Evolutionary conservation across 2,888 invertebrate genomes (phyloP).

Genomic region (Stenchaetothrips biformis): DNA sequence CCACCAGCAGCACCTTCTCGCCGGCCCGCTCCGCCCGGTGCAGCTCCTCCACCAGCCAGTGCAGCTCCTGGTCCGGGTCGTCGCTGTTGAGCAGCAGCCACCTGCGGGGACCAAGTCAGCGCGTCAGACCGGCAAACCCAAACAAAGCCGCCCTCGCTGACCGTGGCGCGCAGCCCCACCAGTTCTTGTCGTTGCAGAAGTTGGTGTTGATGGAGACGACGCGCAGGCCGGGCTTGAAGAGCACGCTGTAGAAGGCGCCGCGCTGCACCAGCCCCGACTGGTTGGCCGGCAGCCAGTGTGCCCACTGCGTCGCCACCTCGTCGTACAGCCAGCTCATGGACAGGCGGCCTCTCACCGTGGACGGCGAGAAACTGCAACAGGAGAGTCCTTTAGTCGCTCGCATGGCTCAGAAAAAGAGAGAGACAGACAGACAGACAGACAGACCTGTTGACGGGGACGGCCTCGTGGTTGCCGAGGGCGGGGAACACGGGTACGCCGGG

Average conservation of each 20-base stretch:
- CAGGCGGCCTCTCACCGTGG: slow-evolving; percentile 14
- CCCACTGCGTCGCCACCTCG: slow-evolving; percentile 26
- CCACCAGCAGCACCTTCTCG: slow-evolving; percentile 29
- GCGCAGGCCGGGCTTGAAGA: slow-evolving; percentile 26
- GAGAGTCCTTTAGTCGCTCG: background rate
- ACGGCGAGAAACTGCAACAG: slow-evolving; percentile 11
- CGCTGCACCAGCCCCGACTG: slow-evolving; percentile 13
- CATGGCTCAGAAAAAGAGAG: no score
- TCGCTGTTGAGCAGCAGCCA: slow-evolving; percentile 29
- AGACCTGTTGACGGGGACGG: slow-evolving; percentile 28
- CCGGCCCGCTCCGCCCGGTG: slow-evolving; percentile 16
- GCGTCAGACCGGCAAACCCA: background rate
- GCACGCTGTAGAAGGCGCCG: slow-evolving; percentile 26
- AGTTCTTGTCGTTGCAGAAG: slow-evolving; percentile 29
- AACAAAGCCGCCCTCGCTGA: no score
- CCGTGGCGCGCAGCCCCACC: background rate
- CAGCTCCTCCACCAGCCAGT: slow-evolving; percentile 27
- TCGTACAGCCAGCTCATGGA: slow-evolving; percentile 28
- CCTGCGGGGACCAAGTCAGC: background rate
- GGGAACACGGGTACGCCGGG: slow-evolving; percentile 30
- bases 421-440: no score
- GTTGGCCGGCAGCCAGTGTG: slow-evolving; percentile 8
- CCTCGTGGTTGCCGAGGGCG: slow-evolving; percentile 29
- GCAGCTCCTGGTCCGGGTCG: slow-evolving; percentile 29
- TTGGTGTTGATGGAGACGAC: slow-evolving; percentile 30